Evolutionary conservation across 2,888 invertebrate genomes (phyloP), one percentile per base, ranked within the genome.

Genomic region (Lapara coniferarum): DNA sequence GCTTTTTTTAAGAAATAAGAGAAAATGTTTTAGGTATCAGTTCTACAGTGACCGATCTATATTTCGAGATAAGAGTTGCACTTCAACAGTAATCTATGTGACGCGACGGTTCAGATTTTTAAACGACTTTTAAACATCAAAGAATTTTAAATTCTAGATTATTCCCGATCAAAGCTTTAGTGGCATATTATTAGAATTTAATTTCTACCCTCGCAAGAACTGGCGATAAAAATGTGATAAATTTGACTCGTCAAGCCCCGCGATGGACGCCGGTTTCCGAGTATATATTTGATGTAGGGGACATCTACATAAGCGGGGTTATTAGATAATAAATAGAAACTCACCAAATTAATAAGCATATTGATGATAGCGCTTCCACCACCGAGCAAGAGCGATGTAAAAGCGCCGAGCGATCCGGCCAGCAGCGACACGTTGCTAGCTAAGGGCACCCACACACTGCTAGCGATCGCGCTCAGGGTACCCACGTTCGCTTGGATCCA

Each of bases 401-500:
- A 95, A n/a, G 98, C 97, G 3, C 98, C 97, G 13, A 98, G 92
- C 0, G 98, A 96, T 66, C 97, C 97, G 69, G 98, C 93, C 52
- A 98, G 95, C 58, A 99, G 94, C 12, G 97, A 97, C 79, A 98
- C 95, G 90, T 99, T 99, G 78, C 98, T 98, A 75, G 98, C 97
- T n/a, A 98, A 94, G 63, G 99, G 97, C 37, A 96, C 95, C 98
- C 98, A 99, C 95, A 98, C 84, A 63, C 91, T 89, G 1, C 98
- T 97, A 69, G 98, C 93, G 16, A 99, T 96, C 4, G 98, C 97
- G 83, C 97, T 95, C 68, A 99, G 92, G 0, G 97, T 98, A 67
- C 98, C 98, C 68, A 99, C 95, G 89, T 99, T 99, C 77, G 98
- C 98, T 86, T 97, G 97, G 16, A 97, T 96, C 95, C 98, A 98